These are phyloP conservation scores for Tiliacea aurago DNA, from an alignment of 2,888 invertebrate genomes.

Conservation along the genomic window DNA sequence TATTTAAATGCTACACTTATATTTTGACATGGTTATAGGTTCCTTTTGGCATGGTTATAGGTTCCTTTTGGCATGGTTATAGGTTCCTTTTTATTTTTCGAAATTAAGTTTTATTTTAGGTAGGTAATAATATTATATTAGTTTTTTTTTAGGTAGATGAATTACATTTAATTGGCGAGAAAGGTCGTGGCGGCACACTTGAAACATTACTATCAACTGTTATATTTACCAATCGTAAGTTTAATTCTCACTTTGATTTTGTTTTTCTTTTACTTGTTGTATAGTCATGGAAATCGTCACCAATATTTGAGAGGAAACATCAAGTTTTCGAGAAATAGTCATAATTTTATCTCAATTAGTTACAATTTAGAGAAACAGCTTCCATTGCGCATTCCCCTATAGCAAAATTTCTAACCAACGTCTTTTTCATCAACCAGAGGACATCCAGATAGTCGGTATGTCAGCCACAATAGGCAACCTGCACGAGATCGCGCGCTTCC, in stretches of 20 bases:
- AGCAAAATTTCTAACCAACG: too few species aligned
- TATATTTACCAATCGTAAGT: conserved; percentile 92
- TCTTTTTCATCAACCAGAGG: conserved; percentile 67
- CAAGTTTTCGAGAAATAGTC: neutral
- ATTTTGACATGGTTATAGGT: neutral
- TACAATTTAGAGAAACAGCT: too few species aligned
- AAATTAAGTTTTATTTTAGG: too few species aligned
- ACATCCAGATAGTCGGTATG: conserved; percentile 98
- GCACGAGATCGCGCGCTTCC: conserved; percentile 94
- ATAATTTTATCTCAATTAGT: too few species aligned
- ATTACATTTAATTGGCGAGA: conserved; percentile 97
- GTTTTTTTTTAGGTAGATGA: conserved; percentile 93
- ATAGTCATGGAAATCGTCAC: too few species aligned
- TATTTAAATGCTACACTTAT: neutral
- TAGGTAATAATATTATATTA: too few species aligned
- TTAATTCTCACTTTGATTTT: neutral
- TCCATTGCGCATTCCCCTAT: too few species aligned
- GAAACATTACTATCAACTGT: conserved; percentile 96
- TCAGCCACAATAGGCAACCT: conserved; percentile 99
- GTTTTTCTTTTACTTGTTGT: too few species aligned
- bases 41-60: neutral
- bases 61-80: neutral
- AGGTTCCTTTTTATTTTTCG: too few species aligned
- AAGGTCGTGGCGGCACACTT: conserved; percentile 95
- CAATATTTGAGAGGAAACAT: too few species aligned